These are phyloP conservation scores for Carcharodon carcharias DNA, from an alignment of 2,797 vertebrate species.

Conservation along the genomic window DNA sequence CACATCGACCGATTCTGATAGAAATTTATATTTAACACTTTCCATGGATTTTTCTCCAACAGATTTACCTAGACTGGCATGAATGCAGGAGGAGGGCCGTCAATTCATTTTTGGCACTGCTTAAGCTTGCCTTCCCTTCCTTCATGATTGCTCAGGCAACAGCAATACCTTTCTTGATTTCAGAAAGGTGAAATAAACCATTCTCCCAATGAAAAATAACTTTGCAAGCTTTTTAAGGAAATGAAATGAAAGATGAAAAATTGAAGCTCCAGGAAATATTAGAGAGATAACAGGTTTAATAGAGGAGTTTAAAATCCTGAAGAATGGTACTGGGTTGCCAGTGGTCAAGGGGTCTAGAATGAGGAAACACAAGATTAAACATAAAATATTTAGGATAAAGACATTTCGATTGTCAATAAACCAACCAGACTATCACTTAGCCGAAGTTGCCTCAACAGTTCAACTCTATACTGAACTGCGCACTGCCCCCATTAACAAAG, in stretches of 20 bases:
- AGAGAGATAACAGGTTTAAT: neutral
- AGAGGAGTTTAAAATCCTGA: neutral
- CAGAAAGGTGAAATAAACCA: neutral
- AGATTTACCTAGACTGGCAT: neutral
- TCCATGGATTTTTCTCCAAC: neutral
- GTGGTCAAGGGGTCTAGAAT: neutral
- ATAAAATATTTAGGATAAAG: neutral
- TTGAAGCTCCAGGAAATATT: neutral
- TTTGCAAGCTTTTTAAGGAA: neutral
- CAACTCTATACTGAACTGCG: neutral
- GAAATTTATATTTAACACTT: slow-evolving; percentile 5
- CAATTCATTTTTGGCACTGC: neutral
- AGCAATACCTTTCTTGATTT: neutral
- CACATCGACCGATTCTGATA: neutral
- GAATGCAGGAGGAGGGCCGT: neutral
- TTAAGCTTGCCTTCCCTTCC: neutral
- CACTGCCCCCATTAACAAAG: neutral
- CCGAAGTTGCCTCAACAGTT: neutral
- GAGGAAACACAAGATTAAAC: neutral
- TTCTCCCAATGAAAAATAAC: neutral
- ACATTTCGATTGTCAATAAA: neutral
- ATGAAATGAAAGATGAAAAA: neutral
- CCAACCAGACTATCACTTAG: neutral
- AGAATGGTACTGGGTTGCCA: neutral
- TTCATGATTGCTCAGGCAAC: neutral